phyloP scores from a whole-genome alignment of 2,797 vertebrate species.

The Schizopygopsis malacanthus region DNA sequence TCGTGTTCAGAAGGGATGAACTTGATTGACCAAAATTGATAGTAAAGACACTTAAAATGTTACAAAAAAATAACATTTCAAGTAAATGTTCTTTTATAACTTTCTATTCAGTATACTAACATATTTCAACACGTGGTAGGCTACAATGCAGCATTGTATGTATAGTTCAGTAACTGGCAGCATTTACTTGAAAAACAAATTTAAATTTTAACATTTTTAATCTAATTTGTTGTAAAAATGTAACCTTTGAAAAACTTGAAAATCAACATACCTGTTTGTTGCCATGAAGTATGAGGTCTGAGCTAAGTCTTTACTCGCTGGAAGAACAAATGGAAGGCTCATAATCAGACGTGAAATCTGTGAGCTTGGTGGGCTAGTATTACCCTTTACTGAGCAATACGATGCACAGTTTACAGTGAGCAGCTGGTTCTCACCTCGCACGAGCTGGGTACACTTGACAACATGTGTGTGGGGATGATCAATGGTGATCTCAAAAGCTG shows the following conservation, averaged over 20 bases:
- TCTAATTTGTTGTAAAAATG: neutral
- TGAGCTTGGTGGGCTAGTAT: constrained; percentile 37
- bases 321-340: constrained; percentile 74
- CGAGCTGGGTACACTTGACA: constrained; percentile 99
- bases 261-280: constrained; percentile 96
- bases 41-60: no score
- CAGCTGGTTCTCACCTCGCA: constrained; percentile 88
- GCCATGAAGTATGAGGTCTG: constrained; percentile 99
- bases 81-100: no score
- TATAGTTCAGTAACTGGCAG: no score
- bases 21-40: no score
- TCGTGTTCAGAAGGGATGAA: neutral
- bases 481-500: constrained; percentile 91
- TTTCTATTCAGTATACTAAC: no score
- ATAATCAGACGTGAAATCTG: constrained; percentile 31
- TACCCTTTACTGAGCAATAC: constrained; percentile 2
- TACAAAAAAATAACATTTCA: neutral
- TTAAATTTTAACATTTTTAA: neutral
- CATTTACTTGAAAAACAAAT: neutral
- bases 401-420: constrained; percentile 14
- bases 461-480: constrained; percentile 99
- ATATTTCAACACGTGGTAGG: no score
- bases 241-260: neutral
- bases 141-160: no score
- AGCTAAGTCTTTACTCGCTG: constrained; percentile 99